These are phyloP conservation scores for Cataglyphis albicans DNA, from an alignment of 2,888 invertebrate genomes.

Conservation along the genomic window DNA sequence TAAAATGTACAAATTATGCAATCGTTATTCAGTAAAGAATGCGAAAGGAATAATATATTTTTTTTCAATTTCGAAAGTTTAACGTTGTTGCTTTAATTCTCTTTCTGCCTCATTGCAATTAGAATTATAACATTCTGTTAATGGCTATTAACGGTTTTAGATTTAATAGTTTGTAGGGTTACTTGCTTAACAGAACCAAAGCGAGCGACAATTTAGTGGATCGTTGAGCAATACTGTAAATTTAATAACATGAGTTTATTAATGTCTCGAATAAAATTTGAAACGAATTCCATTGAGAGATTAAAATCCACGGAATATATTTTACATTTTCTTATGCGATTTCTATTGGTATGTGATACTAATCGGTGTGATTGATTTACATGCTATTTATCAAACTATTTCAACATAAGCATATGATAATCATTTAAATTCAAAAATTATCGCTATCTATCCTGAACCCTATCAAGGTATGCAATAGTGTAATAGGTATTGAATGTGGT, in stretches of 20 bases:
- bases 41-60: background rate
- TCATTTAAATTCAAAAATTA: background rate
- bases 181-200: constrained; percentile 23
- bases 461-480: too few relatives aligned
- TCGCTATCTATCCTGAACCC: background rate
- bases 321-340: background rate
- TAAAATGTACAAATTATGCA: background rate
- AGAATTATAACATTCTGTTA: constrained; percentile 60
- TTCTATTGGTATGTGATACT: background rate
- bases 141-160: constrained; percentile 61
- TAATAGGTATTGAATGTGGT: background rate
- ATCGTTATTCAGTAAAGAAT: background rate
- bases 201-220: constrained; percentile 64
- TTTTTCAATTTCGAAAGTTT: constrained; percentile 50
- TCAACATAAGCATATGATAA: background rate
- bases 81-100: constrained; percentile 55
- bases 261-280: constrained; percentile 51
- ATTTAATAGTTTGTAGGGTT: constrained; percentile 59
- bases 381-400: background rate
- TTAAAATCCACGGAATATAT: constrained; percentile 6
- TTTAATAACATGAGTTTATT: constrained; percentile 12
- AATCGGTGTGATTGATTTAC: background rate
- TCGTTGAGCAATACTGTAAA: constrained; percentile 61
- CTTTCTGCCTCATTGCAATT: constrained; percentile 35
- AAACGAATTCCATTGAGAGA: constrained; percentile 13